Evolutionary conservation across 2,113 vertebrate genomes (phyloP), one percentile per base, ranked within the genome.

Genomic region (Solea senegalensis): DNA sequence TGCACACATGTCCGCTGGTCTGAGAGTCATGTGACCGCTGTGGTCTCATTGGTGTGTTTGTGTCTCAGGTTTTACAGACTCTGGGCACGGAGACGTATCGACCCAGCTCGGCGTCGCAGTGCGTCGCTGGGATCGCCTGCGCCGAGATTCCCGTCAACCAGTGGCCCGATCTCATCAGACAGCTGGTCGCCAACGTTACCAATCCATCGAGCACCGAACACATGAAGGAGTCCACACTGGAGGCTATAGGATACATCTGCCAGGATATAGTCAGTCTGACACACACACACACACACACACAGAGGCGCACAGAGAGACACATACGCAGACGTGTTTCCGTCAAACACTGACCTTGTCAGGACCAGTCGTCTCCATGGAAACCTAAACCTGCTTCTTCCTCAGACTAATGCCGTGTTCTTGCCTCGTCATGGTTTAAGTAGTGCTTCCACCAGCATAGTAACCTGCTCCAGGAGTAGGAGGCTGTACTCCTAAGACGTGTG

Each of bases 241-340:
- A 99, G 93, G 97, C 97, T 86, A 99, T 99, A 9, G 98, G 98
- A 0, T 99, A 99, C 93, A 99, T 99, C 92, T 99, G 98, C 85
- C 98, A 99, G 94, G 98, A 99, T 85, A 99, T 99, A 0, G 98
- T 99, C 90, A 97, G 97, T 94, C 3, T 8, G 0, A 15, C 34
- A 34, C 34, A 6, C 34, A 34, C 34, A 34, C 34, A 34, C 34
- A 6, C 34, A 34, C 5, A 6, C 34, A 34, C 34, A 34, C 34
- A 6, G 1, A 34, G 3, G 34, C 34, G 2, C 34, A 34, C 34
- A 6, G 3, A 34, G 3, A 6, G 3, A 34, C 34, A 34, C 34
- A 6, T 6, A 34, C 5, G 34, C 34, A 34, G 3, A 34, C 34
- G 34, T 21, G 21, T 21, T 21, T 21, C 21, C 21, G 21, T 21